Evolutionary conservation across 1,140 invertebrate species (phyloP).

Genomic region (Tetramorium simillimum): DNA sequence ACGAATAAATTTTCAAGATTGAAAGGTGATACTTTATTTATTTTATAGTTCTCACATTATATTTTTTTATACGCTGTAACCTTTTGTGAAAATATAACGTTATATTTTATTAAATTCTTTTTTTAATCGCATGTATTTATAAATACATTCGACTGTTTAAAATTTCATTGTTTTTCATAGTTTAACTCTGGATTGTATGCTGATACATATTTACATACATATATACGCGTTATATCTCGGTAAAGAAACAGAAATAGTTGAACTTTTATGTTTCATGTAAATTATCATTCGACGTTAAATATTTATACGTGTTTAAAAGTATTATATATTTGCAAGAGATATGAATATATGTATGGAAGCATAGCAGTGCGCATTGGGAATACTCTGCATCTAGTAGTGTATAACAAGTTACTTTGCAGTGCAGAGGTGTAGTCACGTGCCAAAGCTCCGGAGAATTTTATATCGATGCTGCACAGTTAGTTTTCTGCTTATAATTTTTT

Average conservation of each 20-base stretch:
- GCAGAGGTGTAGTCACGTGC: slow-evolving; percentile 43
- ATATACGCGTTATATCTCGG: background rate
- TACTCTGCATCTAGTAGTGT: slow-evolving; percentile 19
- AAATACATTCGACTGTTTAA: background rate
- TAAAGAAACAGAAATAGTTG: background rate
- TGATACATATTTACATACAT: background rate
- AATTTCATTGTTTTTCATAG: background rate
- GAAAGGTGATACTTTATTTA: background rate
- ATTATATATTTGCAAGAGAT: slow-evolving; percentile 7
- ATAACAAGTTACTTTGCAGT: slow-evolving; percentile 46
- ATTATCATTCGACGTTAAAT: background rate
- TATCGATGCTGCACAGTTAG: slow-evolving; percentile 45
- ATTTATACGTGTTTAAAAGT: background rate
- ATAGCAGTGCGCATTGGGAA: background rate
- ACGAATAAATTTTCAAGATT: no score
- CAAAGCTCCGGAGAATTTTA: slow-evolving; percentile 45
- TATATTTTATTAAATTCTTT: background rate
- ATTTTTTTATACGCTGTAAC: no score
- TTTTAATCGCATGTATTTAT: background rate
- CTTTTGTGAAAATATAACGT: no score
- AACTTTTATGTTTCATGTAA: slow-evolving; percentile 10
- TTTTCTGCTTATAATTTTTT: slow-evolving; percentile 39
- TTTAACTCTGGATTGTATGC: background rate
- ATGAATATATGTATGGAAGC: slow-evolving; percentile 20
- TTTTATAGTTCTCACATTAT: background rate